phyloP scores from a whole-genome alignment of 1,140 invertebrate species.

The Hypothenemus hampei region DNA sequence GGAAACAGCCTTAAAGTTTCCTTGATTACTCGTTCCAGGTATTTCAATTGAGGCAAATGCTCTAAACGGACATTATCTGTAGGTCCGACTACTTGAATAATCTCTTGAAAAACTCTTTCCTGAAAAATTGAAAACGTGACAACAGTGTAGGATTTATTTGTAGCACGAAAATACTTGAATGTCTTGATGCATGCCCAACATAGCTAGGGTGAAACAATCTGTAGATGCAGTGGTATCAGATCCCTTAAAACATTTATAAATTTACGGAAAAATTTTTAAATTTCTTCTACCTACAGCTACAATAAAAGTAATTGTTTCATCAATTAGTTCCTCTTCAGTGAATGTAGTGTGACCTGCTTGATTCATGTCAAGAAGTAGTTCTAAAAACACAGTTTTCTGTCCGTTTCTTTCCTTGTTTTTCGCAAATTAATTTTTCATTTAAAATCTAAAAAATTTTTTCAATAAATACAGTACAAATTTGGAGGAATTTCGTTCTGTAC shows the following conservation, averaged over 20 bases:
- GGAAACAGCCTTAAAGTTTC: constrained; percentile 64
- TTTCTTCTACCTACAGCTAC: constrained; percentile 57
- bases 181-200: constrained; percentile 55
- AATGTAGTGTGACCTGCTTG: constrained; percentile 48
- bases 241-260: constrained; percentile 52
- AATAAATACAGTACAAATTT: not conserved
- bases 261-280: not conserved
- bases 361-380: constrained; percentile 53
- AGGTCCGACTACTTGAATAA: not conserved
- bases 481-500: not conserved
- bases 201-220: constrained; percentile 53
- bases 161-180: constrained; percentile 48
- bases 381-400: constrained; percentile 66
- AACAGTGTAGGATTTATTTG: not conserved
- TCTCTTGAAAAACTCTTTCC: not conserved
- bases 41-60: constrained; percentile 58
- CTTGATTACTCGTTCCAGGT: constrained; percentile 68
- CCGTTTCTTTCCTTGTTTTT: constrained; percentile 42
- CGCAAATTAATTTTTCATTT: not conserved
- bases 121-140: not conserved
- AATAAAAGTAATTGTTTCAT: constrained; percentile 86
- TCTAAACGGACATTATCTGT: not conserved
- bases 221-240: constrained; percentile 66
- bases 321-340: constrained; percentile 62
- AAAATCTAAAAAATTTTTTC: not conserved